These are phyloP conservation scores for Brachionus asplanchnoidis DNA, from an alignment of 1,140 invertebrate genomes.

Conservation along the genomic window DNA sequence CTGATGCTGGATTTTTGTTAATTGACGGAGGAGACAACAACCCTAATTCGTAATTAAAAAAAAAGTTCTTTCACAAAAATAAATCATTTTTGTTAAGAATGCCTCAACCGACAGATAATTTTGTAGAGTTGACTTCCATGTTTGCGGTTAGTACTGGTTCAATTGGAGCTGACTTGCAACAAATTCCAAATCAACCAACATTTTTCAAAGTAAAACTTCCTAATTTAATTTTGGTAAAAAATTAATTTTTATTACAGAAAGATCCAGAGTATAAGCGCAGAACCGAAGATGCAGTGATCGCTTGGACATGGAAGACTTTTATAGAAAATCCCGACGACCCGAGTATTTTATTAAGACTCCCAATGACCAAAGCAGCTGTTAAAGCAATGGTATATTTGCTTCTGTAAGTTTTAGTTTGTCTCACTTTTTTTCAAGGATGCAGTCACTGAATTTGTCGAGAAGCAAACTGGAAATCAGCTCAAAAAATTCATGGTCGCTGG, in stretches of 20 bases:
- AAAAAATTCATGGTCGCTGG: slow-evolving; percentile 35
- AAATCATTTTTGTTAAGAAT: slow-evolving; percentile 37
- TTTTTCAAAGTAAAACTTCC: slow-evolving; percentile 45
- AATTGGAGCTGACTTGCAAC: slow-evolving; percentile 47
- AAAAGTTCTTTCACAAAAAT: background rate
- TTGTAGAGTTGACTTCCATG: slow-evolving; percentile 47
- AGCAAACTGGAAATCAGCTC: background rate
- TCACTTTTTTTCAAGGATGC: background rate
- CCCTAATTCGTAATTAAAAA: slow-evolving; percentile 3
- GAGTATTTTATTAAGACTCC: slow-evolving; percentile 44
- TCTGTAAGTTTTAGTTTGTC: background rate
- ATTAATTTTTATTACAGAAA: slow-evolving; percentile 43
- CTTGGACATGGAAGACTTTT: slow-evolving; percentile 51
- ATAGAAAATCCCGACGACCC: slow-evolving; percentile 43
- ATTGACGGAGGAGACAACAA: slow-evolving; percentile 50
- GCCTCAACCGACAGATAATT: slow-evolving; percentile 46
- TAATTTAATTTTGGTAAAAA: background rate
- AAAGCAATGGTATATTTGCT: slow-evolving; percentile 45
- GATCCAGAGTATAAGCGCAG: slow-evolving; percentile 46
- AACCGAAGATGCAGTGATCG: slow-evolving; percentile 48
- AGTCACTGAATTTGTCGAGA: background rate
- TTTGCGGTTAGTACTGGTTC: slow-evolving; percentile 46
- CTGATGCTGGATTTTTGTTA: slow-evolving; percentile 46
- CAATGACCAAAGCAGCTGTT: slow-evolving; percentile 51
- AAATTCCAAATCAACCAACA: slow-evolving; percentile 50